Evolutionary conservation across 2,797 vertebrate species (phyloP).

Genomic region (Gallinago nigripennis): DNA sequence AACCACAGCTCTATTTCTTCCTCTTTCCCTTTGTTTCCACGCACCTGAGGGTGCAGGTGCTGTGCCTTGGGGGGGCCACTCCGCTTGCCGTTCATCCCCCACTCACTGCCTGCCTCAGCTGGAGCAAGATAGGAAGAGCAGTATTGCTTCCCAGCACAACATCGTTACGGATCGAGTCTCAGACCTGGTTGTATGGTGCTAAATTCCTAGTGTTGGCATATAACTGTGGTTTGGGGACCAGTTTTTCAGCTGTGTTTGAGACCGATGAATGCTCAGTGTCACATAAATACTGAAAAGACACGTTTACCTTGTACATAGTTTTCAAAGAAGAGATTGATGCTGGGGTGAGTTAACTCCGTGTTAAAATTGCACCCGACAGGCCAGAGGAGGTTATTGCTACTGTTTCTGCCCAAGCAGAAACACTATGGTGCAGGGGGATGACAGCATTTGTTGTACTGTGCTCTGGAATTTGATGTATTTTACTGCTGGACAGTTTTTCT

Average conservation of each 20-base stretch:
- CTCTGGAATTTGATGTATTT: background rate
- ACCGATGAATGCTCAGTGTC: background rate
- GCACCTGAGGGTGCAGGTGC: background rate
- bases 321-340: background rate
- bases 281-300: background rate
- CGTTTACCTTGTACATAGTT: background rate
- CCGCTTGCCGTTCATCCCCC: background rate
- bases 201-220: background rate
- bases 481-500: background rate
- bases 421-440: accelerated
- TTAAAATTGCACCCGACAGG: background rate
- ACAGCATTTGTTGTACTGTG: background rate
- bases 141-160: background rate
- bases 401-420: background rate
- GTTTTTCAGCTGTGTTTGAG: background rate
- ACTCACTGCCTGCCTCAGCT: background rate
- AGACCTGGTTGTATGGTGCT: background rate
- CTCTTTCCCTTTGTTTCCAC: background rate
- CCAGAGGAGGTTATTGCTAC: background rate
- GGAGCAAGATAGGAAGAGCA: background rate
- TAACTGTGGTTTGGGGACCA: background rate
- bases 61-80: background rate
- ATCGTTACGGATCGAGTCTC: accelerated
- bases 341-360: background rate
- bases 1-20: background rate